These are phyloP conservation scores for Drosophila melanica DNA, from an alignment of 1,140 invertebrate species.

Conservation along the genomic window DNA sequence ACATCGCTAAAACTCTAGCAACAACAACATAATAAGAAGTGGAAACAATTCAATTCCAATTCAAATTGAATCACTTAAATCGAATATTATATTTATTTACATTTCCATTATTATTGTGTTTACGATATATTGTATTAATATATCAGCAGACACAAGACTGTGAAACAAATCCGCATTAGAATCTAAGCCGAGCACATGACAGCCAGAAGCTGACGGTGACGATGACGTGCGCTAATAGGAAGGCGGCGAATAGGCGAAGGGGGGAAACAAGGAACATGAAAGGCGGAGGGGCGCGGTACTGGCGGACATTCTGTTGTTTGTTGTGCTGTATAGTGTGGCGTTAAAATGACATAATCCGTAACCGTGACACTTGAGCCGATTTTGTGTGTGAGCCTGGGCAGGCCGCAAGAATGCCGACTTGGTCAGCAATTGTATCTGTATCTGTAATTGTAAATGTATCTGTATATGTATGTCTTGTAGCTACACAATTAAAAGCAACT, in stretches of 20 bases:
- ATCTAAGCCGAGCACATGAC: conserved; percentile 56
- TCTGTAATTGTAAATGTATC: neutral
- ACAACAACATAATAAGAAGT: neutral
- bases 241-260: no score
- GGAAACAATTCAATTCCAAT: neutral
- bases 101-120: conserved; percentile 3
- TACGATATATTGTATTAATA: conserved; percentile 29
- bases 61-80: neutral
- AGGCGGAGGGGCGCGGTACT: neutral
- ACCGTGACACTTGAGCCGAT: conserved; percentile 72
- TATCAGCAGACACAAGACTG: conserved; percentile 25
- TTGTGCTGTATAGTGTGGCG: conserved; percentile 18
- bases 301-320: neutral
- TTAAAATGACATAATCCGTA: conserved; percentile 69
- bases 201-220: conserved; percentile 41
- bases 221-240: conserved; percentile 24
- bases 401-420: conserved; percentile 31
- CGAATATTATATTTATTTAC: neutral
- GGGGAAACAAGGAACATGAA: neutral
- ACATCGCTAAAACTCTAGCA: neutral
- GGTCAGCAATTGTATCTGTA: conserved; percentile 8
- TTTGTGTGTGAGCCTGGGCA: conserved; percentile 53
- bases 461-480: conserved; percentile 3
- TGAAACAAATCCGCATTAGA: conserved; percentile 61
- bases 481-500: conserved; percentile 28